These are phyloP conservation scores for Megathymus violae DNA, from an alignment of 1,140 invertebrate genomes.

Conservation along the genomic window DNA sequence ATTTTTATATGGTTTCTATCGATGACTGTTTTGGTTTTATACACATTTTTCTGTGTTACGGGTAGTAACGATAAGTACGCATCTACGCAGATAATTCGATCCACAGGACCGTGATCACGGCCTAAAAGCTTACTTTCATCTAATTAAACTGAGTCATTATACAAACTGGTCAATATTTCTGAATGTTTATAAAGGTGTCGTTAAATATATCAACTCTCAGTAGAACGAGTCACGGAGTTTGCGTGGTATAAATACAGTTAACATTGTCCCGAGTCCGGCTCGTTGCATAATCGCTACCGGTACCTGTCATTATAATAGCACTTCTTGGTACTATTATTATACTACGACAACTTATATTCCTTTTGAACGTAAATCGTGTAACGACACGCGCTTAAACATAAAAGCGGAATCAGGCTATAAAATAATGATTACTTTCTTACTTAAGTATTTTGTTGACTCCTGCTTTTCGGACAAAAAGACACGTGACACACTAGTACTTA, in stretches of 20 bases:
- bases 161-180: neutral
- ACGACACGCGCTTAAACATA: constrained; percentile 7
- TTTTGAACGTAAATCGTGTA: constrained; percentile 45
- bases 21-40: too few species aligned
- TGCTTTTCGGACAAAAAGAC: too few species aligned
- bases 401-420: neutral
- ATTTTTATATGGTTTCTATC: too few species aligned
- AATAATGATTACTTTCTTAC: constrained; percentile 12
- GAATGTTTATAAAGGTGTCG: neutral
- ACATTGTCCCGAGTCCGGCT: constrained; percentile 75
- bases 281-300: constrained; percentile 71
- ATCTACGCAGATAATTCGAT: too few species aligned
- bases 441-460: neutral
- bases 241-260: constrained; percentile 61
- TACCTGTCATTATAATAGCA: constrained; percentile 56
- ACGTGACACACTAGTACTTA: too few species aligned
- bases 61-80: too few species aligned
- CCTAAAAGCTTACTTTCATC: too few species aligned
- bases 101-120: too few species aligned
- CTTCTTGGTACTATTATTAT: constrained; percentile 57
- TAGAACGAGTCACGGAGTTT: constrained; percentile 63
- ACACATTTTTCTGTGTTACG: too few species aligned
- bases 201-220: constrained; percentile 2
- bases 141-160: too few species aligned
- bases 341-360: constrained; percentile 52